Conservation (phyloP, 2,888 invertebrate genomes). For the Chloroclysta siterata region DNA sequence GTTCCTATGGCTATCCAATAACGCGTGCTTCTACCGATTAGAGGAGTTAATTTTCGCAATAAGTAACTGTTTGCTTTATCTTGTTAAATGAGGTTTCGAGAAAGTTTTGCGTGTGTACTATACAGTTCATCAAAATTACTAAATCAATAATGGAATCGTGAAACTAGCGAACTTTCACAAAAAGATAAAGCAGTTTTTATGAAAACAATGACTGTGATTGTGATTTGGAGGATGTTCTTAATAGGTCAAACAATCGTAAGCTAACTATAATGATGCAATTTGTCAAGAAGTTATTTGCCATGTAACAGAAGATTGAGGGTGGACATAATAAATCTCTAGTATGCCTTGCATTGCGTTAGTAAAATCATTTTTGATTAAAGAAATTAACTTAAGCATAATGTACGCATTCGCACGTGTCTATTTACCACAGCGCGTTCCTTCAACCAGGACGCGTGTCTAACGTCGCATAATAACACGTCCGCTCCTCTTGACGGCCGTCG, state of each 20-base stretch:
- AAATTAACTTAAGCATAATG: constrained; percentile 12
- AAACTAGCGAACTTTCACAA: background rate
- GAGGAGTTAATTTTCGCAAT: constrained; percentile 65
- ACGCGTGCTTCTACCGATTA: constrained; percentile 68
- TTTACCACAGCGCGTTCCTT: constrained; percentile 29
- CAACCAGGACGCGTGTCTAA: constrained; percentile 74
- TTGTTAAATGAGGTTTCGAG: constrained; percentile 58
- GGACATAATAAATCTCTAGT: background rate
- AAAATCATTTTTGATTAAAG: background rate
- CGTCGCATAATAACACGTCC: constrained; percentile 80
- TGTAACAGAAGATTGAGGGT: too few relatives aligned
- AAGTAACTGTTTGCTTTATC: constrained; percentile 70
- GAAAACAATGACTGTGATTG: too few relatives aligned
- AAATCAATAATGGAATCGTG: background rate
- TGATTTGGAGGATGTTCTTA: too few relatives aligned
- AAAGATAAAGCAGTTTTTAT: background rate
- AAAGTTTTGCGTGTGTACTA: constrained; percentile 2
- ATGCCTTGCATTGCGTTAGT: background rate
- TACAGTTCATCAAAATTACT: background rate
- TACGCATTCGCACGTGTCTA: constrained; percentile 46
- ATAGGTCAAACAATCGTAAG: too few relatives aligned
- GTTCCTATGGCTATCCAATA: constrained; percentile 59
- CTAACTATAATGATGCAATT: too few relatives aligned
- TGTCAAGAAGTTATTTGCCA: too few relatives aligned
- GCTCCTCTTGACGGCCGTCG: constrained; percentile 68